Evolutionary conservation across 2,888 invertebrate genomes (phyloP), one percentile per base, ranked within the genome.

Genomic region (Odontocolon sp.): DNA sequence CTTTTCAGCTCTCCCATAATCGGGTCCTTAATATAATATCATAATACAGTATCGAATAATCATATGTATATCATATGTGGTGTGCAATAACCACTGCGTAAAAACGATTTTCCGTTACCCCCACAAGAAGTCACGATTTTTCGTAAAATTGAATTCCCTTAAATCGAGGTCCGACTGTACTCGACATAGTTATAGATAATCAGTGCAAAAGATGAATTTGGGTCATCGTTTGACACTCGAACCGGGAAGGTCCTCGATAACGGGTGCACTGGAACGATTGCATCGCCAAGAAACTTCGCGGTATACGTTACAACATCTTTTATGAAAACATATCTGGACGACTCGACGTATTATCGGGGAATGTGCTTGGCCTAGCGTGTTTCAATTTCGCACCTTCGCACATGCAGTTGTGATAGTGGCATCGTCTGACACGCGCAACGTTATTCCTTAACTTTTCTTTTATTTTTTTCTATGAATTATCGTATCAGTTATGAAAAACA

Each of bases 321-420:
- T 59, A 31, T 14, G 23, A 36, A 9, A 14, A 50, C 11, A 16
- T 68, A 40, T 42, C 9, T 16, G 54, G 26, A 38, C 18, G 40
- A 18, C 47, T 16, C 38, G 63, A 57, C 26, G 40, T 38, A 50
- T 38, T 36, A 50, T 63, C 21, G 36, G 61, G 42, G 77, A 77
- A 77, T 77, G 61, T 68, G 71, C 77, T 66, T 71, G 67, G 26
- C 26, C 40, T 31, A 9, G 71, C 67, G 47, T 57, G 50, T 50
- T 57, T 68, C 42, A 57, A 45, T 68, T 77, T 63, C 50, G 33
- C 26, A 11, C 26, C 4, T 23, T 18, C 33, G 42, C 56, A 64
- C 28, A 36, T 42, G 16, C 31, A 14, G 28, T 57, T 14, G 31
- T 61, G 50, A 33, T 16, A 21, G 45, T 38, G 8, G 50, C 33